Evolutionary conservation across 2,888 invertebrate species (phyloP), one percentile per base, ranked within the genome.

Genomic region (Eulithis prunata): DNA sequence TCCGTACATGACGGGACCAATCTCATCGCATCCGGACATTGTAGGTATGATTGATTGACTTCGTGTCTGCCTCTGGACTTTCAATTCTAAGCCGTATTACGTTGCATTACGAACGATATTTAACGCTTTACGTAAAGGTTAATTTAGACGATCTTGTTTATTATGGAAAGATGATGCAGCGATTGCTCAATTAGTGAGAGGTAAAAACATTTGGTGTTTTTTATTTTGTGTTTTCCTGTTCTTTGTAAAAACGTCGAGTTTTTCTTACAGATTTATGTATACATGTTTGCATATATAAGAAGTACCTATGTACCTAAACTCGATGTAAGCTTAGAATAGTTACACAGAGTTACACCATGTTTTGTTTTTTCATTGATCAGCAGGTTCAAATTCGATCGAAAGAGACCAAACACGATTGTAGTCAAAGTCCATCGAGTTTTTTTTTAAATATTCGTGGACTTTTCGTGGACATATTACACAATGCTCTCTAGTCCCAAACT

Each of bases 1-100:
- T 57, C 32, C 8, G 47, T 45, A 14, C 47, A 45, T 45, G 47
- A 62, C 64, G 52, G 6, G 38, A 47, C 14, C 58, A 21, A 49
- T 55, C 54, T 52, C 52, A 54, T 43, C 52, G 57, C 49, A 66
- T 66, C 66, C 66, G 61, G 66, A 54, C 49, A 49, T 53, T 49
- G 61, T 47, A 11, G 8, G 41, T 28, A 47, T 66, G 66, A 66
- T 62, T 66, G 49, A 66, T 66, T 12, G 61, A 52, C 36, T 21
- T 1, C 14, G 6, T 14, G 61, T 46, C 38, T 28, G 0, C 38
- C 32, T 7, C 1, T 1, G 6, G 21, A 14, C 41, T 14, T 57
- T 52, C 28, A 13, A 63, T 14, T 54, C 47, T 63, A 12, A 53
- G 54, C 47, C 32, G 47, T 63, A 46, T 28, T 12, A 4, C 57